These are phyloP conservation scores for Pampusana beccarii DNA, from an alignment of 2,113 vertebrate species.

Conservation along the genomic window DNA sequence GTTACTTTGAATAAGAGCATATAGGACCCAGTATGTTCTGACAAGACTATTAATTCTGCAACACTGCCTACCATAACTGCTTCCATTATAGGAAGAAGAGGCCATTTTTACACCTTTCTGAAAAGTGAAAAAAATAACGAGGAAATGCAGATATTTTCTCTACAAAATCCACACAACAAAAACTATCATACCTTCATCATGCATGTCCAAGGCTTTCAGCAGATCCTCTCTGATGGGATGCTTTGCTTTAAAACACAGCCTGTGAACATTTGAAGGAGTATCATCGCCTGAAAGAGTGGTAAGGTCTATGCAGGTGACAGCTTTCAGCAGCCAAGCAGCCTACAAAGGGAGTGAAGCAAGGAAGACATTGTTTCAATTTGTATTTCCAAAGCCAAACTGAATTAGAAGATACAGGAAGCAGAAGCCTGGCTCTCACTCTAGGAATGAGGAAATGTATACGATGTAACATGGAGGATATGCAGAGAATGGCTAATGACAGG, in stretches of 20 bases:
- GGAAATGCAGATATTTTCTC: background rate
- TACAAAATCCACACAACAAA: background rate
- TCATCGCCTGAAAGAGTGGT: slow-evolving; percentile 94
- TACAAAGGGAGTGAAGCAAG: slow-evolving; percentile 54
- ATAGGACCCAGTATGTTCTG: background rate
- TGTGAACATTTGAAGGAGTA: slow-evolving; percentile 87
- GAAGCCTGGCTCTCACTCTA: background rate
- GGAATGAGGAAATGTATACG: background rate
- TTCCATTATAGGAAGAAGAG: background rate
- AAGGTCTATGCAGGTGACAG: slow-evolving; percentile 92
- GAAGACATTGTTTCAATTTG: background rate
- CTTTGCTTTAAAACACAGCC: slow-evolving; percentile 91
- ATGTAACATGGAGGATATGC: background rate
- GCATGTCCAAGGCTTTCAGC: slow-evolving; percentile 86
- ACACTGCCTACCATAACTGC: background rate
- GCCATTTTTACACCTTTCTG: background rate
- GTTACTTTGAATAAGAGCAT: background rate
- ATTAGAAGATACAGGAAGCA: background rate
- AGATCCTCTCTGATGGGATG: slow-evolving; percentile 87
- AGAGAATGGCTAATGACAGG: background rate
- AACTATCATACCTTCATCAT: slow-evolving; percentile 81
- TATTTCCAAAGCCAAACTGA: background rate
- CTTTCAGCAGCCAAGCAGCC: slow-evolving; percentile 93
- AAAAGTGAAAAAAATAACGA: background rate
- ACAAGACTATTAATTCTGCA: background rate